phyloP scores from a whole-genome alignment of 2,888 invertebrate species.

The Metopia argyrocephala region DNA sequence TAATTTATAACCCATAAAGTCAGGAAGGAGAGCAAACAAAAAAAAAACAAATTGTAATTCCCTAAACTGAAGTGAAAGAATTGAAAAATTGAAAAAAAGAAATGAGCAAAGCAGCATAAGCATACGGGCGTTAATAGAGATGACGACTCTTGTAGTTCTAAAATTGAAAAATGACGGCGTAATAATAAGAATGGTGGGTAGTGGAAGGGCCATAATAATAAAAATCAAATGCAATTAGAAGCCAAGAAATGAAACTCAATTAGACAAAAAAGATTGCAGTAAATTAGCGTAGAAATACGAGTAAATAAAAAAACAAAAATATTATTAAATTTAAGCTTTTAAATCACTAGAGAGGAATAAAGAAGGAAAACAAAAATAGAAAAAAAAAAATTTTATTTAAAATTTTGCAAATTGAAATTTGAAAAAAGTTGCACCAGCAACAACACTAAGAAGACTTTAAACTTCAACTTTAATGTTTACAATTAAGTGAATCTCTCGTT shows the following conservation, averaged over 20 bases:
- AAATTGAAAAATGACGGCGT: neutral
- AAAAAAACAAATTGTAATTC: neutral
- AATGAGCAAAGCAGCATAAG: neutral
- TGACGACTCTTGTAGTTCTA: slow-evolving; percentile 14
- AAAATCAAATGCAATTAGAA: slow-evolving; percentile 77
- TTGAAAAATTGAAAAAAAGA: neutral
- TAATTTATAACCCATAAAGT: slow-evolving; percentile 62
- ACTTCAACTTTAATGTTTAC: too few relatives aligned
- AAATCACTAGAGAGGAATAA: neutral
- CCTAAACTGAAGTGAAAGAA: slow-evolving; percentile 13
- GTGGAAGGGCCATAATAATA: slow-evolving; percentile 56
- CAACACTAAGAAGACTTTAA: too few relatives aligned
- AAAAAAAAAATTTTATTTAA: too few relatives aligned
- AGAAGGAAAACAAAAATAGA: neutral
- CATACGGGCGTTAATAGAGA: neutral
- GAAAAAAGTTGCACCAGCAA: neutral
- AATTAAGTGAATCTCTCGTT: too few relatives aligned
- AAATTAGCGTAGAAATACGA: slow-evolving; percentile 17
- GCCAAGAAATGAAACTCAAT: slow-evolving; percentile 75
- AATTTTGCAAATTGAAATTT: slow-evolving; percentile 4
- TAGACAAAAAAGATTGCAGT: slow-evolving; percentile 67
- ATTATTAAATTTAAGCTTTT: neutral
- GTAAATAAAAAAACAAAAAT: slow-evolving; percentile 3
- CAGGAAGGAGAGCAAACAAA: slow-evolving; percentile 37
- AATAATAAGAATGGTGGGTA: too few relatives aligned